Percentiles rank a stretch among this genome's conserved stretches.
Conservation (phyloP, 2,888 invertebrate species). For the Dioctria rufipes region DNA sequence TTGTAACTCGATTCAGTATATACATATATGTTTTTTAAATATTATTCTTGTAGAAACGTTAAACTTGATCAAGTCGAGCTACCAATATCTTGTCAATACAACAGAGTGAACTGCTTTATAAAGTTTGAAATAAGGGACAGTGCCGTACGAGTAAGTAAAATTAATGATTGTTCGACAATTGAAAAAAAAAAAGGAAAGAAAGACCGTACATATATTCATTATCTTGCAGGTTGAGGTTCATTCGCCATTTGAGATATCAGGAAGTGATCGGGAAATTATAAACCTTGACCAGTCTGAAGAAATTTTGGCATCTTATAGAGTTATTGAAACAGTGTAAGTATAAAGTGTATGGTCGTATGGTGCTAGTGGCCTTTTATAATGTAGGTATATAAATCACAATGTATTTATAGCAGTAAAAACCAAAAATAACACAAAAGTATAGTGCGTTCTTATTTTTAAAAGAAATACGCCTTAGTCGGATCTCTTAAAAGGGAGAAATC, state of each 20-base stretch:
- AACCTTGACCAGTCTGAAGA: conserved; percentile 67
- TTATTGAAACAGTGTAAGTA: conserved; percentile 69
- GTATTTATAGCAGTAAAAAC: background rate
- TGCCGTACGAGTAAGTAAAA: conserved; percentile 65
- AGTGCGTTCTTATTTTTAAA: too few relatives aligned
- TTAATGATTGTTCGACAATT: background rate
- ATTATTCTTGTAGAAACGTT: conserved; percentile 59
- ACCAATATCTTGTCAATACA: conserved; percentile 67
- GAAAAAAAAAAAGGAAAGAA: background rate
- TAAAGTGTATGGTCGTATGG: too few relatives aligned
- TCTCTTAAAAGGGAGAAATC: too few relatives aligned
- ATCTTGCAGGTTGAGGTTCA: conserved; percentile 67
- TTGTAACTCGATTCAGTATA: background rate
- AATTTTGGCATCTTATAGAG: conserved; percentile 67
- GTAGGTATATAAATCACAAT: too few relatives aligned
- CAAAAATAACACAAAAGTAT: too few relatives aligned
- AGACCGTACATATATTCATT: too few relatives aligned
- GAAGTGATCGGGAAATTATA: conserved; percentile 63
- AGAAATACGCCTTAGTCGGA: background rate
- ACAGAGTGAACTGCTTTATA: conserved; percentile 68
- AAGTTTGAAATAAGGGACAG: conserved; percentile 68
- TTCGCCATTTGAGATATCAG: conserved; percentile 68
- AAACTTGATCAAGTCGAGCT: conserved; percentile 59
- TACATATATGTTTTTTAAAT: background rate
- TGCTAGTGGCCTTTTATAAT: too few relatives aligned